phyloP scores from a whole-genome alignment of 1,140 invertebrate genomes.

The Arctopsyche grandis region DNA sequence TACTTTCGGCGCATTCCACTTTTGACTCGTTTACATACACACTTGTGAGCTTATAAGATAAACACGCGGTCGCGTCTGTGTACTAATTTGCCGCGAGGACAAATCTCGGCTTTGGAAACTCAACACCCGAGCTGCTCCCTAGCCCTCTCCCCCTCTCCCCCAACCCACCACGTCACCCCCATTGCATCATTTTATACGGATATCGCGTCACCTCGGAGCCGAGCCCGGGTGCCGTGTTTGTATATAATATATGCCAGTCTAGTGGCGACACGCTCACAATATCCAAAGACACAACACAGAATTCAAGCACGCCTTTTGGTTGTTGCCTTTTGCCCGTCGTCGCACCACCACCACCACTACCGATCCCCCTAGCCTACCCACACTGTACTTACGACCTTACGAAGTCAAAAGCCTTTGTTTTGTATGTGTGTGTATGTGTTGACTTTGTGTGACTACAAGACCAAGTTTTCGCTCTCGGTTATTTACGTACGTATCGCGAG shows the following conservation, averaged over 20 bases:
- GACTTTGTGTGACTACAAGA: conserved; percentile 47
- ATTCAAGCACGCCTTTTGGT: conserved; percentile 55
- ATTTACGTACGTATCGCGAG: conserved; percentile 53
- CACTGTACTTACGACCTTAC: too few relatives aligned
- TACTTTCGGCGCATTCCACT: neutral
- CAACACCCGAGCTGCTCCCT: conserved; percentile 35
- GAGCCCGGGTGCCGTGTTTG: conserved; percentile 51
- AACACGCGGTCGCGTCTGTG: conserved; percentile 20
- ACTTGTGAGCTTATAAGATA: neutral
- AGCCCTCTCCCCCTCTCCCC: neutral
- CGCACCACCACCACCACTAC: conserved; percentile 4
- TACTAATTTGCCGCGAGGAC: conserved; percentile 13
- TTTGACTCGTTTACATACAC: neutral
- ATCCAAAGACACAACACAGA: conserved; percentile 54
- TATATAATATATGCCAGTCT: conserved; percentile 47
- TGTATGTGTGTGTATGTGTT: conserved; percentile 43
- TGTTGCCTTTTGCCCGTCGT: conserved; percentile 47
- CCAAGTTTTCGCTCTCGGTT: conserved; percentile 53
- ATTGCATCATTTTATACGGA: conserved; percentile 52
- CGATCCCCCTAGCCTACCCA: neutral
- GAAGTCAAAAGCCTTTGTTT: too few relatives aligned
- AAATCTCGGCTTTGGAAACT: conserved; percentile 30
- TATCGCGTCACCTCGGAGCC: conserved; percentile 50
- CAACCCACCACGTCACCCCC: conserved; percentile 3
- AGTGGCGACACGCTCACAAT: conserved; percentile 40